phyloP scores from a whole-genome alignment of 2,113 vertebrate species.

The Dasyprocta punctata region DNA sequence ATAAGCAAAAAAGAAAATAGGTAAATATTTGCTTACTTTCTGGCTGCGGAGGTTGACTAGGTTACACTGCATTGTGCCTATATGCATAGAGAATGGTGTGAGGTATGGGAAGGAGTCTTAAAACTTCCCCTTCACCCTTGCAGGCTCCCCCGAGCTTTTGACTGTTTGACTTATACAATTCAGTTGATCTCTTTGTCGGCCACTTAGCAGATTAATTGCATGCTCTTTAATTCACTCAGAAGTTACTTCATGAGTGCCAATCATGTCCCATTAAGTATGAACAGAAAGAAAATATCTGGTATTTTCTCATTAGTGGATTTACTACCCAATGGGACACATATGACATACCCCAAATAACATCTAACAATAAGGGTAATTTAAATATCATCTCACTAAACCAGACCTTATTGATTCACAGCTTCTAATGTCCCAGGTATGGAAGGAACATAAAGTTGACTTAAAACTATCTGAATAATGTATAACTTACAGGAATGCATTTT shows the following conservation, averaged over 20 bases:
- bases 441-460: background rate
- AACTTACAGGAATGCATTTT: background rate
- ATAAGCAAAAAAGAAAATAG: background rate
- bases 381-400: background rate
- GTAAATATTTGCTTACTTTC: no score
- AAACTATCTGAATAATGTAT: background rate
- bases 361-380: background rate
- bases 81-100: background rate
- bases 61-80: rapidly evolving
- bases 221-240: background rate
- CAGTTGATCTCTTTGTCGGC: no score
- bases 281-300: background rate
- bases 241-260: background rate
- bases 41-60: no score
- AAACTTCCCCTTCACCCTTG: background rate
- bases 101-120: background rate
- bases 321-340: background rate
- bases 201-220: background rate
- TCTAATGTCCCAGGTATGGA: background rate
- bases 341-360: background rate
- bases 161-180: background rate
- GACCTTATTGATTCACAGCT: no score
- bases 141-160: no score
- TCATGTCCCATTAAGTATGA: background rate
- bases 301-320: background rate